Conservation (phyloP, 1,140 invertebrate genomes). For the Littorina saxatilis region DNA sequence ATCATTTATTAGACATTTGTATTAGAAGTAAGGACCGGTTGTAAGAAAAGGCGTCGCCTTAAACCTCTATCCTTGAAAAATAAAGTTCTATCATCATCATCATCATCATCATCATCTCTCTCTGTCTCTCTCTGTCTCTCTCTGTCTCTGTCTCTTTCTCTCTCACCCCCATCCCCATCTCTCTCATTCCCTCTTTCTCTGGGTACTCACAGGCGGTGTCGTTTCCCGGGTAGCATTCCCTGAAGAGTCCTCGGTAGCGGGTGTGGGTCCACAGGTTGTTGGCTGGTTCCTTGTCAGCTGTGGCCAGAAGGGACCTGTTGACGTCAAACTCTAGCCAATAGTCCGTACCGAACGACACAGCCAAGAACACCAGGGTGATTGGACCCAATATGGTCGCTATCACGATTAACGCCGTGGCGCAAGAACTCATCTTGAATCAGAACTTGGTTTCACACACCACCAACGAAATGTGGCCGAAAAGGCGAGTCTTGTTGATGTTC, state of each 20-base stretch:
- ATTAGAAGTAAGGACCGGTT: too few species aligned
- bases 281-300: too few species aligned
- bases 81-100: too few species aligned
- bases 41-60: too few species aligned
- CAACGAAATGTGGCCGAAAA: neutral
- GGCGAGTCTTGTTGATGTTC: neutral
- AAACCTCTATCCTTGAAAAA: too few species aligned
- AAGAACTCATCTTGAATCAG: conserved; percentile 47
- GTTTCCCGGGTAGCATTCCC: conserved; percentile 69
- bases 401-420: conserved; percentile 59
- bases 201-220: conserved; percentile 65
- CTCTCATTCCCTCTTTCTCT: neutral
- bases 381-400: conserved; percentile 64
- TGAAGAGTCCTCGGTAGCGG: conserved; percentile 64
- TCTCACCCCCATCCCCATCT: too few species aligned
- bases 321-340: conserved; percentile 69
- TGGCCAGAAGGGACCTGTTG: conserved; percentile 39
- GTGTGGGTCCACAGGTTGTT: conserved; percentile 53
- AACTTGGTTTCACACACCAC: neutral
- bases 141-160: too few species aligned
- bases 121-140: too few species aligned
- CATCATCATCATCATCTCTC: too few species aligned
- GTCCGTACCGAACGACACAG: conserved; percentile 70
- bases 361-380: conserved; percentile 61
- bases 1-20: too few species aligned